Percentiles rank a stretch among this genome's conserved stretches.
Evolutionary conservation across 2,888 invertebrate genomes (phyloP).

Genomic region (Mythimna pallens): DNA sequence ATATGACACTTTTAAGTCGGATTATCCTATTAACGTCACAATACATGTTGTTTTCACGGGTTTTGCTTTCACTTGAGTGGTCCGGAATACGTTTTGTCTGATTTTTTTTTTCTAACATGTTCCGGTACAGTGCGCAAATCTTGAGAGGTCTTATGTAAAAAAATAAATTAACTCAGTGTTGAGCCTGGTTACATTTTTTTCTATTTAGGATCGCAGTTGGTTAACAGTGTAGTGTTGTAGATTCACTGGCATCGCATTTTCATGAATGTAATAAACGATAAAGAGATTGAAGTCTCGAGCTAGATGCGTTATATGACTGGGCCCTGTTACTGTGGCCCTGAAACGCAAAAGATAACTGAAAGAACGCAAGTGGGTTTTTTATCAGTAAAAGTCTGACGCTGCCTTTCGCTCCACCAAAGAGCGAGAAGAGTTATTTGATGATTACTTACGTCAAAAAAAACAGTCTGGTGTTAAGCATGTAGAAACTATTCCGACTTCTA

Average conservation of each 20-base stretch:
- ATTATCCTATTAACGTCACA: conserved; percentile 75
- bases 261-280: not conserved
- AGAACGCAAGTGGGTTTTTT: too few relatives aligned
- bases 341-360: too few relatives aligned
- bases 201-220: not conserved
- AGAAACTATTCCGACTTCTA: not conserved
- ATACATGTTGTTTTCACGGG: conserved; percentile 74
- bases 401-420: too few relatives aligned
- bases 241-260: not conserved
- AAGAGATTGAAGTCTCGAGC: not conserved
- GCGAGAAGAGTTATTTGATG: too few relatives aligned
- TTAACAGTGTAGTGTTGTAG: not conserved
- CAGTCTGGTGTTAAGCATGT: not conserved
- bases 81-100: conserved; percentile 42
- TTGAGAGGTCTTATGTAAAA: conserved; percentile 22
- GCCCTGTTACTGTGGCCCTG: too few relatives aligned
- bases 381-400: too few relatives aligned
- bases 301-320: not conserved
- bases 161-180: conserved; percentile 23
- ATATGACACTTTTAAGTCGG: conserved; percentile 79
- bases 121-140: conserved; percentile 37
- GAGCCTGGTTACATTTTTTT: not conserved
- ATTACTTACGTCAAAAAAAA: too few relatives aligned
- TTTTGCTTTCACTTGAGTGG: conserved; percentile 71
- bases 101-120: conserved; percentile 30